phyloP scores from a whole-genome alignment of 2,113 vertebrate species.

The Brachyhypopomus gauderio region DNA sequence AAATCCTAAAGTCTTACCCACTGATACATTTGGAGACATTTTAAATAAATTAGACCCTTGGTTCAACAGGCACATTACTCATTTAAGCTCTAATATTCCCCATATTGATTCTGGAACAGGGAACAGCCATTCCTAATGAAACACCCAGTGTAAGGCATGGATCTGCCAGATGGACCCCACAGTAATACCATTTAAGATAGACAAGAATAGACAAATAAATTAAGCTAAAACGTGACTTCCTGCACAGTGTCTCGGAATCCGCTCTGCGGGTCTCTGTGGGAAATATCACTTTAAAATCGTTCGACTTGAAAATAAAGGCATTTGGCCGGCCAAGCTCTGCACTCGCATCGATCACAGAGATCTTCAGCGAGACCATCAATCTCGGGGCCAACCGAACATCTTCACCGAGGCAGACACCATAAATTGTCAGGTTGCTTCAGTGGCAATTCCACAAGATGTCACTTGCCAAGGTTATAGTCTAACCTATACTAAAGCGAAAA shows the following conservation, averaged over 20 bases:
- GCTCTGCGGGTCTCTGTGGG: background rate
- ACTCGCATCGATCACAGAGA: conserved; percentile 42
- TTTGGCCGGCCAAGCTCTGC: conserved; percentile 24
- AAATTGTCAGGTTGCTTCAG: conserved; percentile 24
- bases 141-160: conserved; percentile 20
- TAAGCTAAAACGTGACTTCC: conserved; percentile 21
- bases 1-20: background rate
- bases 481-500: background rate
- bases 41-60: background rate
- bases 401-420: conserved; percentile 9
- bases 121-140: conserved; percentile 11
- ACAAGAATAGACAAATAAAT: conserved; percentile 45
- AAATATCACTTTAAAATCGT: background rate
- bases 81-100: conserved; percentile 17
- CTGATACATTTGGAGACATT: background rate
- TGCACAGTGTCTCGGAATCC: conserved; percentile 9
- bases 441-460: conserved; percentile 24
- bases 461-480: conserved; percentile 16
- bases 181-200: conserved; percentile 44
- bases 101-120: conserved; percentile 46
- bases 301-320: conserved; percentile 25
- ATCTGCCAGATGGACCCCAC: conserved; percentile 39
- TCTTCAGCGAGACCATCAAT: conserved; percentile 39
- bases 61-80: conserved; percentile 10
- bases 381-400: conserved; percentile 30